Base-by-base conservation (phyloP, 2,888 invertebrate species). In the Agrotis puta region DNA sequence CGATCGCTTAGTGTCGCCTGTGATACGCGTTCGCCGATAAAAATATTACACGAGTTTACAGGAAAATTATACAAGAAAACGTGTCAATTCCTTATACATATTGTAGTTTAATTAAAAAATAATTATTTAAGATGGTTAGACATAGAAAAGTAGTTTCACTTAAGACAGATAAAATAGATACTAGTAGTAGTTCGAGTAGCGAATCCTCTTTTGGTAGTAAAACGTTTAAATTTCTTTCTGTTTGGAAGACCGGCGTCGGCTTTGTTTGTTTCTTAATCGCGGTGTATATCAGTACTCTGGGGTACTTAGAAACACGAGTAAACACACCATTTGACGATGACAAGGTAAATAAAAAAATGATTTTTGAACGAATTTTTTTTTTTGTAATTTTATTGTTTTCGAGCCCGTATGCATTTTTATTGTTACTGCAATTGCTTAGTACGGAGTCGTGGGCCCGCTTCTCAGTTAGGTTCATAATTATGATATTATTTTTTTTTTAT, bases 241-340 rank as follows among this genome's bases (percentile, higher is more conserved):
- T 90, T 47, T 97, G 97, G 97, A 97, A 97, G 91, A 97, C 97
- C 22, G 87, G 96, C 27, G 91, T 97, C 18, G 97, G 97, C 11
- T 96, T 95, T 57, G 88, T 96, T 16, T 98, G 97, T 83, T 96
- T 98, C 70, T 92, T 96, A 0, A 95, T 98, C 63, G 98, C 98
- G 3, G 97, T 97, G 0, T 97, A 97, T 89, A 97, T 98, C 82
- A 97, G 98, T 64, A 98, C 98, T 84, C 94, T 98, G 87, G 98
- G 98, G 2, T 99, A 98, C 89, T 92, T 98, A 77, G 98, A 98
- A 94, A 98, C 98, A 0, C 96, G 98, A 82, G 98, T 99, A 0
- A 98, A 98, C 90, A 98, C 98, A 0, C 98, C 98, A 0, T 97
- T 98, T 81, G 97, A 98, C 87, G 97, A 97, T 82, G 97, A 97